These are phyloP conservation scores for Vanessa tameamea DNA, from an alignment of 1,140 invertebrate genomes.

Conservation along the genomic window DNA sequence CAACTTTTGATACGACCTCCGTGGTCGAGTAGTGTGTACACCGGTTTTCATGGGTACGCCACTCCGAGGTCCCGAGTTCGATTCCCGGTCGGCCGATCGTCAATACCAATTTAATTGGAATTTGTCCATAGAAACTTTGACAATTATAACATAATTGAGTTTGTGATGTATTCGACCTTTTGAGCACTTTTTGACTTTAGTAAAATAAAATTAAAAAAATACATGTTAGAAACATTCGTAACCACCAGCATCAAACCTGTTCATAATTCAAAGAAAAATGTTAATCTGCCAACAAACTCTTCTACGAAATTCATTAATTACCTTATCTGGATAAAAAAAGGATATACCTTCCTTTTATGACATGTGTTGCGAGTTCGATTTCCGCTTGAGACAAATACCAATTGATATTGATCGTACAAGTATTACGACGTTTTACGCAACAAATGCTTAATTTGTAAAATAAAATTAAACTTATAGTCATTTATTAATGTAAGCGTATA, in stretches of 20 bases:
- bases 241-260: background rate
- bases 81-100: too few species aligned
- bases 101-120: too few species aligned
- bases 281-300: slow-evolving; percentile 17
- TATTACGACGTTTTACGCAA: slow-evolving; percentile 18
- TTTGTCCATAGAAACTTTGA: background rate
- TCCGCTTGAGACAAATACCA: slow-evolving; percentile 30
- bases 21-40: too few species aligned
- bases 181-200: too few species aligned
- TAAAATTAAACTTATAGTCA: background rate
- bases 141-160: background rate
- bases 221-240: too few species aligned
- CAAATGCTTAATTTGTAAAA: background rate
- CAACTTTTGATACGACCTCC: too few species aligned
- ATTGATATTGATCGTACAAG: slow-evolving; percentile 17
- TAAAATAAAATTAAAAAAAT: too few species aligned
- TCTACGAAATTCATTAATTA: slow-evolving; percentile 20
- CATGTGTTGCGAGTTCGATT: slow-evolving; percentile 24
- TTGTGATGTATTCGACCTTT: too few species aligned
- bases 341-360: slow-evolving; percentile 25
- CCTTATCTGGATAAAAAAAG: slow-evolving; percentile 21
- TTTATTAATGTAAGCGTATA: too few species aligned
- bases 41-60: too few species aligned
- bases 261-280: slow-evolving; percentile 20
- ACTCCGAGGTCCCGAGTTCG: too few species aligned